Evolutionary conservation across 53 echinoderm and acorn worm genomes (phyloP).

Genomic region (Antedon mediterranea): DNA sequence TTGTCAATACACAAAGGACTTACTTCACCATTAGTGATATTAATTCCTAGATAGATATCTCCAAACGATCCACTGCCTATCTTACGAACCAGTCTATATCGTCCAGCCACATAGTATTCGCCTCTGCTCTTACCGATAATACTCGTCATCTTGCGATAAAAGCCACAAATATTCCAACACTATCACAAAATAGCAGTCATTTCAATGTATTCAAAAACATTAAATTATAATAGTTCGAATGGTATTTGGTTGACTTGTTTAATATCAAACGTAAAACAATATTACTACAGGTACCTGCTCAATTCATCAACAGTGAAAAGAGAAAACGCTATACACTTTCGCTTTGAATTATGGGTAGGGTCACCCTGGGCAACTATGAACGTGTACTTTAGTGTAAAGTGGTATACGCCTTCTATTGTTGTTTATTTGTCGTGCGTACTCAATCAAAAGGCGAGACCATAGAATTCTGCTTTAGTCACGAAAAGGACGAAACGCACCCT

Average conservation of each 20-base stretch:
- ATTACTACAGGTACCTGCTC: no score
- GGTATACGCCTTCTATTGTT: background rate
- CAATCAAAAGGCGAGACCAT: background rate
- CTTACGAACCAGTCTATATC: slow-evolving; percentile 80
- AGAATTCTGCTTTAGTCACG: background rate
- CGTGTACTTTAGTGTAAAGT: background rate
- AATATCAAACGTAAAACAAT: no score
- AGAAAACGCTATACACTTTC: background rate
- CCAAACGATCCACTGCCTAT: slow-evolving; percentile 98
- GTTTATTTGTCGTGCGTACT: background rate
- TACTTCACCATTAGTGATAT: slow-evolving; percentile 97
- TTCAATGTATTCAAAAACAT: background rate
- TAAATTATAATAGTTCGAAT: no score
- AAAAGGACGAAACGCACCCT: background rate
- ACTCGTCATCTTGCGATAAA: slow-evolving; percentile 38
- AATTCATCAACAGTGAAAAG: background rate
- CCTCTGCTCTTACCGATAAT: slow-evolving; percentile 31
- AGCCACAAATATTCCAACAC: background rate
- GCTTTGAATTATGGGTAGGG: background rate
- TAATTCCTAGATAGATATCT: slow-evolving; percentile 97
- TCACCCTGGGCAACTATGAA: background rate
- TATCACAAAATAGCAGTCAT: background rate
- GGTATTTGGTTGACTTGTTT: background rate
- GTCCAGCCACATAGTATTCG: slow-evolving; percentile 63
- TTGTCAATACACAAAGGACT: background rate